A percentile compares a stretch with the other conserved stretches of the same genome.
These are phyloP conservation scores for Neodiprion virginianus DNA, from an alignment of 1,140 invertebrate species.

Conservation along the genomic window DNA sequence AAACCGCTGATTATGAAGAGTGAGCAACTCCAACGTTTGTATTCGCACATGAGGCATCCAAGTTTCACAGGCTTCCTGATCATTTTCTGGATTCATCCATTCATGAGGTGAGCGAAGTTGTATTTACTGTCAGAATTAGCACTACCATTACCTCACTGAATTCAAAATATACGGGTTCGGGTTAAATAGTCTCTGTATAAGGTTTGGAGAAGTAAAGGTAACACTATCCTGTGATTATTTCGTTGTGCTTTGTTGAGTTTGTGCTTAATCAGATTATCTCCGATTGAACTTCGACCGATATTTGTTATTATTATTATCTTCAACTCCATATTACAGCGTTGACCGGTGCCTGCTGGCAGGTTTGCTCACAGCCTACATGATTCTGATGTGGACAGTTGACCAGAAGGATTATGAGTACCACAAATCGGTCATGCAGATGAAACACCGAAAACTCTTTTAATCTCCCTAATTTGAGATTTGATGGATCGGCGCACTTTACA, in stretches of 20 bases:
- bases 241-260: conserved; percentile 6
- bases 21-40: conserved; percentile 53
- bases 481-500: too few relatives aligned
- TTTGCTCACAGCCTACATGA: conserved; percentile 62
- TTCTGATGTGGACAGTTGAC: conserved; percentile 62
- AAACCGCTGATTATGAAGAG: conserved; percentile 59
- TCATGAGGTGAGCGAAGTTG: conserved; percentile 60
- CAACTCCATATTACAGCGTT: conserved; percentile 53
- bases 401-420: conserved; percentile 61
- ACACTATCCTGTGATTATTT: neutral
- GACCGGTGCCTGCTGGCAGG: conserved; percentile 59
- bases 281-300: too few relatives aligned
- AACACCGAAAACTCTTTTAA: conserved; percentile 38
- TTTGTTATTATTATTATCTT: conserved; percentile 20
- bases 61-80: conserved; percentile 63
- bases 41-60: conserved; percentile 65
- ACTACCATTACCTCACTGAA: neutral
- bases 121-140: neutral
- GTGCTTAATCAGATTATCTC: neutral
- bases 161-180: neutral
- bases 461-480: neutral
- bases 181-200: too few relatives aligned
- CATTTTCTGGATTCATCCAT: conserved; percentile 63
- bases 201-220: too few relatives aligned
- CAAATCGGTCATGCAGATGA: conserved; percentile 38